phyloP scores from a whole-genome alignment of 2,797 vertebrate species.

The Gobionotothen gibberifrons region DNA sequence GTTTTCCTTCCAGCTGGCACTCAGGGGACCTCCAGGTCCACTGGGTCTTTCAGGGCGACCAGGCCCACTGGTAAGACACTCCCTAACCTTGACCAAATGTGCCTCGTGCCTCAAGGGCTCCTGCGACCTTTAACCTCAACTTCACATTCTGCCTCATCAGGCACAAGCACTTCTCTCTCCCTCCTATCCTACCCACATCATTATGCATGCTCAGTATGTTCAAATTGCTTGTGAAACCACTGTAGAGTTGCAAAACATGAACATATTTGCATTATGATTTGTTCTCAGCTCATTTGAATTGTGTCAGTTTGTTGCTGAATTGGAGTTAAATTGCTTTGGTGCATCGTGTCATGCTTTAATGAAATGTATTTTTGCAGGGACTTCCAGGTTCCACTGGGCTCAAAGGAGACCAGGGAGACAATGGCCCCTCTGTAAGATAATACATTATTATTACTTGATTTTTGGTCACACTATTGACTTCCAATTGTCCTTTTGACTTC shows the following conservation, averaged over 20 bases:
- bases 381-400: constrained; percentile 80
- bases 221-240: constrained; percentile 12
- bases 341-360: not conserved
- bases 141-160: constrained; percentile 32
- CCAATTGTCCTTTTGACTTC: constrained; percentile 31
- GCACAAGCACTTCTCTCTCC: constrained; percentile 16
- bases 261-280: constrained; percentile 21
- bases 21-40: constrained; percentile 90
- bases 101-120: constrained; percentile 15
- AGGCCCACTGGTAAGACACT: constrained; percentile 88
- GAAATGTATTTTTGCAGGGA: constrained; percentile 77
- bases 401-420: constrained; percentile 83
- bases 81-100: constrained; percentile 46
- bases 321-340: constrained; percentile 5
- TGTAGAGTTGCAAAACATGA: constrained; percentile 10
- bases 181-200: constrained; percentile 12
- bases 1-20: constrained; percentile 84
- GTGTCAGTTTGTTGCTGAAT: constrained; percentile 14
- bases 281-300: not conserved
- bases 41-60: constrained; percentile 89
- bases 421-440: constrained; percentile 74
- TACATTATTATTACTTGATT: constrained; percentile 21
- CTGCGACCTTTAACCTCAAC: constrained; percentile 27
- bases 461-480: constrained; percentile 40
- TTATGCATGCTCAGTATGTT: constrained; percentile 19